Conservation (phyloP, 2,888 invertebrate genomes). For the Catocala nupta region DNA sequence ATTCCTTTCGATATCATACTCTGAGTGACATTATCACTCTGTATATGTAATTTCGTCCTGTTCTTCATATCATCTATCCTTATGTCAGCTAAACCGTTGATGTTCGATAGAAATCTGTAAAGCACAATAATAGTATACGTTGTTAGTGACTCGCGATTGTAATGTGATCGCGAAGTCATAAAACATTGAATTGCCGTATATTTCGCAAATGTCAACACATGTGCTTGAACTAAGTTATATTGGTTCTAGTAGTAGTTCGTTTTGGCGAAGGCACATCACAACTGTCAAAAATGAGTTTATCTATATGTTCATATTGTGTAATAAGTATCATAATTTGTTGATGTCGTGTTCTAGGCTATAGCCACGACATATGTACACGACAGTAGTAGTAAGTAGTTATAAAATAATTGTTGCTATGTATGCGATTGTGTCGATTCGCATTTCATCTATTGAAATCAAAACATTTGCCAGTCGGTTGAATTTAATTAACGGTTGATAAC, state of each 20-base stretch:
- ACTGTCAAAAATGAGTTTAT: too few species aligned
- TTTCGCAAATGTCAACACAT: too few species aligned
- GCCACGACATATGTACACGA: too few species aligned
- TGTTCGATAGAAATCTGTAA: conserved; percentile 79
- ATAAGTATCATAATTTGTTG: too few species aligned
- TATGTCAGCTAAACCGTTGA: conserved; percentile 57
- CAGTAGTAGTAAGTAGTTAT: too few species aligned
- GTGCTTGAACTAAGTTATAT: too few species aligned
- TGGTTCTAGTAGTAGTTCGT: too few species aligned
- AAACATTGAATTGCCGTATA: not conserved
- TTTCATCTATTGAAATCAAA: conserved; percentile 43
- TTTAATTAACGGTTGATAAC: conserved; percentile 49
- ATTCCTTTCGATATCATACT: conserved; percentile 65
- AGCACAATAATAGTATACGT: not conserved
- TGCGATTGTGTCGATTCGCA: not conserved
- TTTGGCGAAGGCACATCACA: too few species aligned
- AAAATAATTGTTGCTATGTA: not conserved
- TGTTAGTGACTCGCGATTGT: not conserved
- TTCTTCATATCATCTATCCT: conserved; percentile 62
- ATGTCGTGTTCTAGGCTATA: too few species aligned
- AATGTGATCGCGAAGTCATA: not conserved
- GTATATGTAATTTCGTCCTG: conserved; percentile 56
- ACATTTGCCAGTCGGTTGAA: conserved; percentile 58
- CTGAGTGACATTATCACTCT: conserved; percentile 62
- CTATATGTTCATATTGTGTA: too few species aligned